Conservation (phyloP, 2,797 vertebrate genomes). For the Gila robusta region DNA sequence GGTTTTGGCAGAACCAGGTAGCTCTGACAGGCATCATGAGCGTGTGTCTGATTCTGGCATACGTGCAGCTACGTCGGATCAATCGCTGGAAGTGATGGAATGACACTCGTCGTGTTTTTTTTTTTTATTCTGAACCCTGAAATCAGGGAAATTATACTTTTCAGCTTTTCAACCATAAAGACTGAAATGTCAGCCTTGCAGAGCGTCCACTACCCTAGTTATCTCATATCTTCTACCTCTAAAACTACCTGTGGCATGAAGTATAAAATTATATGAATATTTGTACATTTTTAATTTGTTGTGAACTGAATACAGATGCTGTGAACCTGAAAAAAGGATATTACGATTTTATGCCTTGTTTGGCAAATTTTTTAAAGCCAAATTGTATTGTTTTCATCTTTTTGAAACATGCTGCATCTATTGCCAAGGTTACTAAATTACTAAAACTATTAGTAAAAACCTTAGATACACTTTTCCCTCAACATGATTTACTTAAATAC, state of each 20-base stretch:
- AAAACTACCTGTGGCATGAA: background rate
- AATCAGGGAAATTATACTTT: background rate
- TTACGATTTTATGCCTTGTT: background rate
- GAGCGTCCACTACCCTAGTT: background rate
- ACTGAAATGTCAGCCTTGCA: background rate
- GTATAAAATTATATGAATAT: background rate
- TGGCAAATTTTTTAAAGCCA: background rate
- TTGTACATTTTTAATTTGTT: background rate
- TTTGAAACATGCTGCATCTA: background rate
- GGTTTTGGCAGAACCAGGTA: conserved; percentile 83
- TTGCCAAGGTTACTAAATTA: background rate
- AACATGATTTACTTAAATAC: background rate
- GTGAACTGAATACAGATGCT: background rate
- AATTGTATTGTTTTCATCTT: background rate
- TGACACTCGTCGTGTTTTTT: background rate
- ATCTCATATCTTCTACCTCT: background rate
- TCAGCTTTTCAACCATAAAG: background rate
- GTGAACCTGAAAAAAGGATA: background rate
- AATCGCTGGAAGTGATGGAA: conserved; percentile 81
- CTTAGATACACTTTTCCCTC: background rate
- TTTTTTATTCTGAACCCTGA: background rate
- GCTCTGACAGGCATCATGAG: conserved; percentile 76
- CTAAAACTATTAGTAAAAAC: background rate
- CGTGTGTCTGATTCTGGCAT: conserved; percentile 75
- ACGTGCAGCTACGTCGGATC: conserved; percentile 79